Evolutionary conservation across 2,797 vertebrate species (phyloP).

Genomic region (Merluccius polli): DNA sequence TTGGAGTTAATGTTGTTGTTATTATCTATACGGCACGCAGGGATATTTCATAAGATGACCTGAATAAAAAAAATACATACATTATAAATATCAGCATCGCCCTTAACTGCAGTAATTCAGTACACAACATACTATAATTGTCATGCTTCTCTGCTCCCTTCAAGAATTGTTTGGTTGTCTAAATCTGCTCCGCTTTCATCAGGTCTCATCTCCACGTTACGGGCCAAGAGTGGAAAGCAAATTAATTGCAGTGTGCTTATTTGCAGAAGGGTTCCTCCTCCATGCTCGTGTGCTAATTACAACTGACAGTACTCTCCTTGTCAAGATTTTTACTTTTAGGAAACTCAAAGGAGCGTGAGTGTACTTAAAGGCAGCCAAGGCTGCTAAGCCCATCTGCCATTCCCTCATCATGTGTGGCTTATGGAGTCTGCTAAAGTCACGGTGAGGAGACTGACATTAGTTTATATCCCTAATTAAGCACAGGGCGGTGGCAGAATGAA

Average conservation of each 20-base stretch:
- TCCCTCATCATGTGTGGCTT: slow-evolving; percentile 31
- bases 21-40: too few species aligned
- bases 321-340: slow-evolving; percentile 22
- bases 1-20: too few species aligned
- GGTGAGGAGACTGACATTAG: slow-evolving; percentile 29
- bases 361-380: slow-evolving; percentile 32
- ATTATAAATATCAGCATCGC: too few species aligned
- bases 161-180: too few species aligned
- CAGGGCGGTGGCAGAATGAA: background rate
- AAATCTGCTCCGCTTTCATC: too few species aligned
- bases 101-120: too few species aligned
- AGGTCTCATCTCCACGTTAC: background rate
- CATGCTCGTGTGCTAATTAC: background rate
- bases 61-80: too few species aligned
- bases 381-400: slow-evolving; percentile 39
- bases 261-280: background rate
- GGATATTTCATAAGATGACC: too few species aligned
- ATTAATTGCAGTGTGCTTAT: background rate
- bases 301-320: slow-evolving; percentile 19
- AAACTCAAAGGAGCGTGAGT: slow-evolving; percentile 40
- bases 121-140: too few species aligned
- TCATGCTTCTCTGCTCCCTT: too few species aligned
- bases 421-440: slow-evolving; percentile 10
- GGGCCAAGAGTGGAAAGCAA: background rate
- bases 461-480: slow-evolving; percentile 14